Base-by-base conservation (phyloP, 2,113 vertebrate species). In the Trochalopteron elliotii region DNA sequence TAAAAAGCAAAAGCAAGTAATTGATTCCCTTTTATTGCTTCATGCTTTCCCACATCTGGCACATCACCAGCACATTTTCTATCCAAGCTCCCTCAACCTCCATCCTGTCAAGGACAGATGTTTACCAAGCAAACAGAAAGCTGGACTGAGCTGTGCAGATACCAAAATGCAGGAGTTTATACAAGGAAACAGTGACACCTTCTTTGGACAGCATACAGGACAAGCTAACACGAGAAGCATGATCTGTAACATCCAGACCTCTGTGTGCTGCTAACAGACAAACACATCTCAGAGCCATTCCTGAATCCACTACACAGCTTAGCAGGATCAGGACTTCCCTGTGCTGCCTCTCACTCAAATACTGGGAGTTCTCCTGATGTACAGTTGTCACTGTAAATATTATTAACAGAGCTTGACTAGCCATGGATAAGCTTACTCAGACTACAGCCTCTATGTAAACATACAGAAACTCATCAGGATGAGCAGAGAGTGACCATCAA, bases 121-220 rank as follows among this genome's bases (percentile, higher is more conserved):
- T 89, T 94, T 89, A 59, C 76, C 65, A 67, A 89, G 76, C 52
- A 94, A 91, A 92, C 50, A 82, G 78, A 92, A 71, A 80, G 68
- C 27, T 86, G 82, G 67, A 72, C 59, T 65, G 33, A 76, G 42
- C 47, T 57, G 76, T 55, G 82, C 67, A 85, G 67, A 77, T 1
- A 65, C n/a, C 20, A 78, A 40, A 2, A 23, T 9, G 14, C 69
- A 79, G 52, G 56, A 69, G 49, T 44, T 37, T 25, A 50, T 15
- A 20, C 24, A 82, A 33, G 37, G 74, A 71, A 68, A 45, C 4
- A 11, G 47, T 50, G 40, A 47, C 10, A 49, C 11, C 3, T 94
- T 61, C 55, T 59, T 12, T 83, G 78, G 68, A 85, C 39, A 31
- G 71, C 1, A 7, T 2, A 33, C 35, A 39, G 35, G 47, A 77